phyloP scores from a whole-genome alignment of 2,797 vertebrate species.

The Psittacula derbiana region DNA sequence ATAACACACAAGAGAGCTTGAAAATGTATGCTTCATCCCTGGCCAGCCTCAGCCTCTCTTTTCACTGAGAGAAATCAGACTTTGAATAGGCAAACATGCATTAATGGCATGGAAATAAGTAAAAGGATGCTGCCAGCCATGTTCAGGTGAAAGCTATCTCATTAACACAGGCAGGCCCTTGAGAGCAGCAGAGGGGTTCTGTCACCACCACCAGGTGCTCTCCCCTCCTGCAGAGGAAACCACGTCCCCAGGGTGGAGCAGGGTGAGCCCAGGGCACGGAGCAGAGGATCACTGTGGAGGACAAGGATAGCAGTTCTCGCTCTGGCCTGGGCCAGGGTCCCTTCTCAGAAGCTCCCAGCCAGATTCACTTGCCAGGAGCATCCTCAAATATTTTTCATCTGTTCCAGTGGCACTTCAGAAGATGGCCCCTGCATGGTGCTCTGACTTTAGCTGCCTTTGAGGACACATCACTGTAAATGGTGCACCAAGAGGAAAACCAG shows the following conservation, averaged over 20 bases:
- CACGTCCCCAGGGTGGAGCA: neutral
- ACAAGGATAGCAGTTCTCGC: neutral
- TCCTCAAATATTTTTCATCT: neutral
- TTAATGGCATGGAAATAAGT: neutral
- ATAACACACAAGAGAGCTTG: neutral
- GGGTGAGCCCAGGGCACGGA: neutral
- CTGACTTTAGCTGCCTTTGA: neutral
- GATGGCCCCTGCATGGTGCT: neutral
- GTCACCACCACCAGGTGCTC: neutral
- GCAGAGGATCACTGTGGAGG: neutral
- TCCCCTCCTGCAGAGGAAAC: fast-evolving
- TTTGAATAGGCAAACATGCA: neutral
- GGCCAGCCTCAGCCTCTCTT: neutral
- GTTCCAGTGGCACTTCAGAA: neutral
- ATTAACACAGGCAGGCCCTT: neutral
- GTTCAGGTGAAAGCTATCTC: neutral
- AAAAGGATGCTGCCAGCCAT: neutral
- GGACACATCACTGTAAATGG: neutral
- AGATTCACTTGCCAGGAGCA: neutral
- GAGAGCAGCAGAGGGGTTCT: neutral
- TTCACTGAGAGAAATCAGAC: neutral
- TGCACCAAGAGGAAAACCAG: neutral
- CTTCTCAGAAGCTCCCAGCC: neutral
- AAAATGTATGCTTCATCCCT: neutral
- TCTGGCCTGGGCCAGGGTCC: neutral